Base-by-base conservation (phyloP, 2,113 vertebrate species). In the Peromyscus californicus region DNA sequence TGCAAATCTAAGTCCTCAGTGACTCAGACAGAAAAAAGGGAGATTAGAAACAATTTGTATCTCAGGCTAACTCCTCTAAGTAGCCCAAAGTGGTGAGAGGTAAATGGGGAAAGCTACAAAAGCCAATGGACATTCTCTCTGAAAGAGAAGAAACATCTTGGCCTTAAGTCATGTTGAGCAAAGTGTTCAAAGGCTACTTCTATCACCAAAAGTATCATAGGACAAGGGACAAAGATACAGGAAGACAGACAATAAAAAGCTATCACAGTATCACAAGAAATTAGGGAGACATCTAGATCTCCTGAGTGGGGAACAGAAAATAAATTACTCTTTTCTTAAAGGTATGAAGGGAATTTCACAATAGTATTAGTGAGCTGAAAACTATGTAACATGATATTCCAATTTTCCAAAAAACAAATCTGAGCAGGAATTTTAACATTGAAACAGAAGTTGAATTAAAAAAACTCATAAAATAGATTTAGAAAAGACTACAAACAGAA, bases 371-470 rank as follows among this genome's bases (percentile, higher is more conserved):
- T 67, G 65, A 67, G 29, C 89, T 90, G 2, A 63, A 83, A 89
- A 91, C 29, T 59, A 33, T 89, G 54, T 90, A 76, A 88, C 16
- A 57, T 36, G 19, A 59, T 29, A 67, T n/a, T 85, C 6, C 70
- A 12, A 85, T 89, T 80, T 72, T 89, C 42, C 70, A 85, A 1
- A 1, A 89, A 93, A 74, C 80, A 3, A 3, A 92, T 87, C 16
- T 54, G n/a, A 79, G 13, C 39, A 85, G 29, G n/a, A 69, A 87
- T 78, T 69, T 5, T 82, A 75, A 84, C 70, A 36, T 1, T 89
- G 22, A 91, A 95, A 85, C 42, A 48, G 29, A 72, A 89, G 33
- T 8, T 76, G 70, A 91, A 82, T 65, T 87, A 83, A 67, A 67
- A 67, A 72, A 91, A 89, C 24, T 51, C 54, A 84, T 16, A 39